Percentiles rank a stretch among this genome's conserved stretches.
Conservation (phyloP, 2,797 vertebrate genomes). For the Telmatherina bonti region DNA sequence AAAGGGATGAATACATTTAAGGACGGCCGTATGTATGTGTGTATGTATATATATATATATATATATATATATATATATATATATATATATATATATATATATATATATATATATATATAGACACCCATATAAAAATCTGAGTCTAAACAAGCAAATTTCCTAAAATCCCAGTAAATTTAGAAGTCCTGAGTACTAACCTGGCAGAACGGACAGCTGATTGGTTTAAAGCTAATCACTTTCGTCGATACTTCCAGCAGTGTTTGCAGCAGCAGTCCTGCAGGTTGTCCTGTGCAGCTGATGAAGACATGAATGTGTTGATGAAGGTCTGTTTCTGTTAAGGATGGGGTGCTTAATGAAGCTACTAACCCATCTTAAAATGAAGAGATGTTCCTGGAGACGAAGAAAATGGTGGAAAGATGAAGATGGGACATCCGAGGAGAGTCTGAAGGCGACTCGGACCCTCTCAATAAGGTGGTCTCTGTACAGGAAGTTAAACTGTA, state of each 20-base stretch:
- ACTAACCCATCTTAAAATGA: neutral
- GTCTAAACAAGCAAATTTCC: too few species aligned
- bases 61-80: too few species aligned
- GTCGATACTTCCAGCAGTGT: neutral
- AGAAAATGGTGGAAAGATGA: neutral
- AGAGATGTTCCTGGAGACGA: conserved; percentile 5
- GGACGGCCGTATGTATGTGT: too few species aligned
- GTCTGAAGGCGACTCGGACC: neutral
- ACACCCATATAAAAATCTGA: too few species aligned
- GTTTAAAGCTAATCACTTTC: neutral
- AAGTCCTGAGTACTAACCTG: too few species aligned
- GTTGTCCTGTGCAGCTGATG: conserved; percentile 2
- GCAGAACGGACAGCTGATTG: too few species aligned
- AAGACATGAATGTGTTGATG: conserved; percentile 1
- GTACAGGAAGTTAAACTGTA: conserved; percentile 48
- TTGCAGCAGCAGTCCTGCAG: neutral
- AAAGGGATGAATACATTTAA: too few species aligned
- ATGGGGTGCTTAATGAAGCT: neutral
- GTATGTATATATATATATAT: too few species aligned
- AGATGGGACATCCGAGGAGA: conserved; percentile 5
- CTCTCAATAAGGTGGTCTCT: conserved; percentile 10
- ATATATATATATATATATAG: too few species aligned
- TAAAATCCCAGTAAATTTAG: too few species aligned
- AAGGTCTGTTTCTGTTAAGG: conserved; percentile 13
- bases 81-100: too few species aligned